Base-by-base conservation (phyloP, 2,797 vertebrate species). In the Orientallactaga sibirica region DNA sequence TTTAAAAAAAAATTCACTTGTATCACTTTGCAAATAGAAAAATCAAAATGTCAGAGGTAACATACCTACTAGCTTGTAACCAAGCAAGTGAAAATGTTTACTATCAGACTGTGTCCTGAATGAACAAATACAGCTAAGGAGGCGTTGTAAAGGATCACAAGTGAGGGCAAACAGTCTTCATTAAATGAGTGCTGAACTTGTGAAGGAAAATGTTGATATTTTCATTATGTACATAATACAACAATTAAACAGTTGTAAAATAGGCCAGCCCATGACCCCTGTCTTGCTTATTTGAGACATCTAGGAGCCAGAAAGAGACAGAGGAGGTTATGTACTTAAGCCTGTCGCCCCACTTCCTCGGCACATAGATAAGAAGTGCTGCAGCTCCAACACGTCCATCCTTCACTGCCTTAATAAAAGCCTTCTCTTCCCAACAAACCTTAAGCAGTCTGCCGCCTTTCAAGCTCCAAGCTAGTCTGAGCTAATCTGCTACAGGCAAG, bases 21-120 rank as follows among this genome's bases (percentile, higher is more conserved):
- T 25, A 67, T 61, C 24, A 68, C 58, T 92, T 80, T 86, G 48
- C 22, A 90, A 83, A 91, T 25, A 68, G 5, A 4, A 90, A 87
- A 93, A 62, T 33, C 33, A 95, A 90, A 92, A 78, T 43, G 4
- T 58, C 14, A 33, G 67, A 92, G 71, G 24, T 27, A 76, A 55
- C 43, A 79, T 20, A 86, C 77, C 76, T 8, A 64, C 58, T 71
- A 76, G 14, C 43, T 76, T 66, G 27, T 27, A 43, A 80, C 20
- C 25, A 81, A 37, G 5, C 6, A 19, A 48, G 4, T 81, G 41
- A 86, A 90, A 78, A 67, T 10, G 43, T 4, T 90, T 70, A 43
- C 15, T 20, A 78, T 64, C 74, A 93, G 37, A 74, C 78, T 86
- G 76, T 88, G 73, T 5, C 24, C 80, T 18, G 86, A 41, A 48